These are phyloP conservation scores for Apamea monoglypha DNA, from an alignment of 2,888 invertebrate species.

Conservation along the genomic window DNA sequence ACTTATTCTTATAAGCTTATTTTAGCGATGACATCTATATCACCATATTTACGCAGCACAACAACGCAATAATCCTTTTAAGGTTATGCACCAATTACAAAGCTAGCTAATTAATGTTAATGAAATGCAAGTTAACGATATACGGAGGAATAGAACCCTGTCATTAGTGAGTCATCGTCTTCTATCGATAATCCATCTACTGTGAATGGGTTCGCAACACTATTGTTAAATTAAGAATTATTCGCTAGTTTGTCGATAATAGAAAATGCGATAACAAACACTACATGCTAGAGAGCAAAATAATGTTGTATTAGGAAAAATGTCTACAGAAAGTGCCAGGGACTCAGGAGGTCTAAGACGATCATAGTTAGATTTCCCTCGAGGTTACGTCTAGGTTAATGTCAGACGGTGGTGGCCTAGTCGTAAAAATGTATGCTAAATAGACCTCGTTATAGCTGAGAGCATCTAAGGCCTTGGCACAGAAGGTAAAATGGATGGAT, in stretches of 20 bases:
- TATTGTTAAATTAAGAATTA: not conserved
- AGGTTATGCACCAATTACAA: not conserved
- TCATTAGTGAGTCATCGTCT: conserved; percentile 38
- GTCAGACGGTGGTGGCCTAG: conserved; percentile 8
- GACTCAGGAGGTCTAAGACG: not conserved
- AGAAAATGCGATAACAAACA: not conserved
- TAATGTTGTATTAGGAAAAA: conserved; percentile 5
- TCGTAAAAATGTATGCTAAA: conserved; percentile 33
- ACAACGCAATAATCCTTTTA: conserved; percentile 15
- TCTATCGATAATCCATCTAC: not conserved
- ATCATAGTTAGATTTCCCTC: conserved; percentile 46
- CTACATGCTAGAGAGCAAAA: not conserved
- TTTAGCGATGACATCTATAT: not conserved
- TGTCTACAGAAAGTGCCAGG: conserved; percentile 2
- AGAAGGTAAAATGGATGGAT: not conserved
- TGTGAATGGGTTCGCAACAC: not conserved
- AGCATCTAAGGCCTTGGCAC: not conserved
- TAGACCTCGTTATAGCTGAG: conserved; percentile 4
- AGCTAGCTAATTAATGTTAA: conserved; percentile 43
- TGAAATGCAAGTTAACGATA: conserved; percentile 35
- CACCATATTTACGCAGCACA: not conserved
- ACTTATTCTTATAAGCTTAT: not conserved
- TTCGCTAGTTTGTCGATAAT: not conserved
- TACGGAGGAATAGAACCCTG: conserved; percentile 2
- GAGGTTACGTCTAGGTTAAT: conserved; percentile 35